These are phyloP conservation scores for Lonchura striata DNA, from an alignment of 2,113 vertebrate genomes.

Conservation along the genomic window DNA sequence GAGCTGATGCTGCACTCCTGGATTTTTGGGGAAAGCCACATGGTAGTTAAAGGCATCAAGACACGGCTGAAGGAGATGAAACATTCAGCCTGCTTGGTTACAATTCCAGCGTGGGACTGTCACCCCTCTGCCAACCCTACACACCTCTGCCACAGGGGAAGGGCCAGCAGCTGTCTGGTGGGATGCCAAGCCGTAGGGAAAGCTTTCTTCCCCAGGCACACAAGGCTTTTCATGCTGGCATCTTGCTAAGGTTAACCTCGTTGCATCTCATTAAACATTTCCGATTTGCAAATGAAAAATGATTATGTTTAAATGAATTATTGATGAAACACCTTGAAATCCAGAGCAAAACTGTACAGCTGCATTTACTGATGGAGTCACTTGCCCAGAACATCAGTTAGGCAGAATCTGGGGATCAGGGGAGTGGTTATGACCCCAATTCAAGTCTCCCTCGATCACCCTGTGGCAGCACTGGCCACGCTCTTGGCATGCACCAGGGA, in stretches of 20 bases:
- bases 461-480: accelerated
- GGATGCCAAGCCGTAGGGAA: neutral
- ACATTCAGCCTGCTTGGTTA: neutral
- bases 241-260: neutral
- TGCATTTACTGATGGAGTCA: neutral
- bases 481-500: neutral
- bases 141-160: neutral
- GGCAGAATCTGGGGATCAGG: neutral
- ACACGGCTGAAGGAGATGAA: neutral
- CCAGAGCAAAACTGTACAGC: neutral
- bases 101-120: accelerated
- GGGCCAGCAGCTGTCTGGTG: neutral
- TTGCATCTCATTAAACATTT: neutral
- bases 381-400: neutral
- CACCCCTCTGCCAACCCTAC: neutral
- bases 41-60: neutral
- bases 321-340: neutral
- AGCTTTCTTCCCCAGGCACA: neutral
- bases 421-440: neutral
- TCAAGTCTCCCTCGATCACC: neutral
- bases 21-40: neutral
- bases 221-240: neutral
- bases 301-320: neutral
- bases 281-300: neutral
- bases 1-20: neutral